A percentile compares a stretch with the other conserved stretches of the same genome.
These are phyloP conservation scores for Gymnorhina tibicen DNA, from an alignment of 2,113 vertebrate genomes.

Conservation along the genomic window DNA sequence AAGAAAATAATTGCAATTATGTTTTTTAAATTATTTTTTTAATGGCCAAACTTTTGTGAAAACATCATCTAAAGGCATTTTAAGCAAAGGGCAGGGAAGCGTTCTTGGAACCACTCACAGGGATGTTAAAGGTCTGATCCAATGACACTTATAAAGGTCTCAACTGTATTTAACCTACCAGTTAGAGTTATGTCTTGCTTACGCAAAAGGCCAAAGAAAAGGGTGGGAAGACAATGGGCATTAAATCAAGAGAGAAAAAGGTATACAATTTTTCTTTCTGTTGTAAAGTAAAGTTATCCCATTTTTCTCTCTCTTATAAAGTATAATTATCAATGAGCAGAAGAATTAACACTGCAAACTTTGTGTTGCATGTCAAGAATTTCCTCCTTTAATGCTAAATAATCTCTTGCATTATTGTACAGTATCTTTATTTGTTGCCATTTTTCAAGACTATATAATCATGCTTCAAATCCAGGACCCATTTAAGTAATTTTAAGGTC, in stretches of 20 bases:
- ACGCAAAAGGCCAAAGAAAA: background rate
- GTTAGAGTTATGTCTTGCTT: background rate
- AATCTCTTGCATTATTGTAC: background rate
- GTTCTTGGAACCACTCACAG: background rate
- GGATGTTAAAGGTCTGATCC: background rate
- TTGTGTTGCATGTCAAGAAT: background rate
- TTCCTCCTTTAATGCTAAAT: background rate
- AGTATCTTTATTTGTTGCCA: background rate
- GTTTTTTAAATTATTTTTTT: background rate
- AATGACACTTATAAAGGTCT: background rate
- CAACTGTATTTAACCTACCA: background rate
- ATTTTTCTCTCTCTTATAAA: background rate
- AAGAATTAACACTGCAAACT: background rate
- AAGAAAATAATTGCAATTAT: background rate
- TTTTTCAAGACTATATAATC: background rate
- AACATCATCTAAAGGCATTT: background rate
- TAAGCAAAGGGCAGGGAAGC: background rate
- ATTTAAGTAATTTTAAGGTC: background rate
- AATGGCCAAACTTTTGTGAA: background rate
- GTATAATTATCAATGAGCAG: background rate
- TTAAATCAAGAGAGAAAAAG: background rate
- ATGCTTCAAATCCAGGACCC: background rate
- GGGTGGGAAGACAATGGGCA: background rate
- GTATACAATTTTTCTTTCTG: background rate
- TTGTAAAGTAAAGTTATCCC: background rate